Evolutionary conservation across 1,140 invertebrate species (phyloP).

Genomic region (Conopomorpha cramerella): DNA sequence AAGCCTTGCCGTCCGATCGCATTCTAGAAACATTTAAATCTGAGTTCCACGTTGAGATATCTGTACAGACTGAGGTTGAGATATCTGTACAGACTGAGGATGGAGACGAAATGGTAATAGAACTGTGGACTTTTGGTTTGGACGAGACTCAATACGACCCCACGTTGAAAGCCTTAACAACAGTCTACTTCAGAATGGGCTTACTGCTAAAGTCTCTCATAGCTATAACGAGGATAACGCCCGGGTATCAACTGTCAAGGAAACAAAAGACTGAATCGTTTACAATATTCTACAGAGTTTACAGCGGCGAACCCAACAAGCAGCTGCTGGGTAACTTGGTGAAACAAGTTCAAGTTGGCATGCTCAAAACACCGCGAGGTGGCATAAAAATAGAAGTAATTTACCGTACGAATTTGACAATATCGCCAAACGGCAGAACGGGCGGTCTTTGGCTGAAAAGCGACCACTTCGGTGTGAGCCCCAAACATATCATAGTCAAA

Average conservation of each 20-base stretch:
- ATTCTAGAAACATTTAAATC: slow-evolving; percentile 41
- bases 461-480: slow-evolving; percentile 86
- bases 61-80: slow-evolving; percentile 88
- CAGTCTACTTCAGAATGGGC: slow-evolving; percentile 89
- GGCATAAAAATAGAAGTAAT: slow-evolving; percentile 77
- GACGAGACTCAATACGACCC: slow-evolving; percentile 71
- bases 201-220: slow-evolving; percentile 88
- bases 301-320: slow-evolving; percentile 80
- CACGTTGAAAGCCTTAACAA: slow-evolving; percentile 74
- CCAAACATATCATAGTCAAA: slow-evolving; percentile 63
- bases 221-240: slow-evolving; percentile 84
- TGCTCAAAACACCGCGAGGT: slow-evolving; percentile 81
- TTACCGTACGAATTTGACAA: slow-evolving; percentile 88
- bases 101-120: slow-evolving; percentile 89
- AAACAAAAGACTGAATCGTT: slow-evolving; percentile 84
- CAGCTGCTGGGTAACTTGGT: slow-evolving; percentile 73
- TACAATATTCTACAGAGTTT: slow-evolving; percentile 89
- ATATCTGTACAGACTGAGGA: slow-evolving; percentile 89
- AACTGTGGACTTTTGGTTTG: slow-evolving; percentile 82
- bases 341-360: slow-evolving; percentile 79
- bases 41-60: slow-evolving; percentile 86
- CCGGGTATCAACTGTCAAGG: slow-evolving; percentile 88
- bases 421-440: slow-evolving; percentile 78
- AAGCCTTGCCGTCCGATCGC: slow-evolving; percentile 40
- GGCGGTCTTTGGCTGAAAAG: slow-evolving; percentile 83